These are phyloP conservation scores for Gymnocypris eckloni DNA, from an alignment of 2,797 vertebrate species.

Conservation along the genomic window DNA sequence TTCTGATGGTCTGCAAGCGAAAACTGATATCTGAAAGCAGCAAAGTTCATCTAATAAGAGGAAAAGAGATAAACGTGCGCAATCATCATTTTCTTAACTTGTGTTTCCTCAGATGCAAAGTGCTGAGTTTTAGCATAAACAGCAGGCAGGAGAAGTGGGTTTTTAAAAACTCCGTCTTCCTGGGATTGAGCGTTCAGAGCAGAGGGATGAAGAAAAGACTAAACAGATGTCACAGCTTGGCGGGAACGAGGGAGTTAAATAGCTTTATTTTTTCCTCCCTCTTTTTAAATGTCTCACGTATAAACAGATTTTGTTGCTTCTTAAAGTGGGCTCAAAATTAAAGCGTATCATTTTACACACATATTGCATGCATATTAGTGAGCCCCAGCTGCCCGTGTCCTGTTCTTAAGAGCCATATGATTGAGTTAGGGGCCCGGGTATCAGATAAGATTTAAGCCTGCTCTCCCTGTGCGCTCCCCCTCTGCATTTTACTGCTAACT, in stretches of 20 bases:
- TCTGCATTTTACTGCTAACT: constrained; percentile 96
- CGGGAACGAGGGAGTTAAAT: constrained; percentile 81
- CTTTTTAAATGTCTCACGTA: constrained; percentile 82
- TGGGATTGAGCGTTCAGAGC: constrained; percentile 52
- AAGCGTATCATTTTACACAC: constrained; percentile 99
- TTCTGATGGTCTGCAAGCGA: constrained; percentile 2
- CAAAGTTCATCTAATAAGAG: constrained; percentile 44
- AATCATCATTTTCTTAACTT: constrained; percentile 50
- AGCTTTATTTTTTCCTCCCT: constrained; percentile 72
- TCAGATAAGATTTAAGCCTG: constrained; percentile 92
- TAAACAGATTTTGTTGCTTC: constrained; percentile 93
- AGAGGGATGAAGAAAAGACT: constrained; percentile 65
- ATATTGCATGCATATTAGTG: constrained; percentile 97
- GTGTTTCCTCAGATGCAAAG: constrained; percentile 51
- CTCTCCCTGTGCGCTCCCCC: constrained; percentile 71
- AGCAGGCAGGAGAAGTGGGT: constrained; percentile 43
- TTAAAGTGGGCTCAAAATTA: constrained; percentile 97
- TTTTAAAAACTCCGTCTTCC: constrained; percentile 45
- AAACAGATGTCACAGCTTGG: constrained; percentile 79
- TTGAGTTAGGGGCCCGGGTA: constrained; percentile 97
- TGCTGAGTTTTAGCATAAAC: constrained; percentile 42
- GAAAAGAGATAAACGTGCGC: constrained; percentile 49
- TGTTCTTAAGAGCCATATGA: constrained; percentile 99
- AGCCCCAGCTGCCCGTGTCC: constrained; percentile 96
- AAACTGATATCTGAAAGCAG: constrained; percentile 5